Conservation (phyloP, 92 coral and sea anemone genomes). For the Umimayanthus chanpuru region DNA sequence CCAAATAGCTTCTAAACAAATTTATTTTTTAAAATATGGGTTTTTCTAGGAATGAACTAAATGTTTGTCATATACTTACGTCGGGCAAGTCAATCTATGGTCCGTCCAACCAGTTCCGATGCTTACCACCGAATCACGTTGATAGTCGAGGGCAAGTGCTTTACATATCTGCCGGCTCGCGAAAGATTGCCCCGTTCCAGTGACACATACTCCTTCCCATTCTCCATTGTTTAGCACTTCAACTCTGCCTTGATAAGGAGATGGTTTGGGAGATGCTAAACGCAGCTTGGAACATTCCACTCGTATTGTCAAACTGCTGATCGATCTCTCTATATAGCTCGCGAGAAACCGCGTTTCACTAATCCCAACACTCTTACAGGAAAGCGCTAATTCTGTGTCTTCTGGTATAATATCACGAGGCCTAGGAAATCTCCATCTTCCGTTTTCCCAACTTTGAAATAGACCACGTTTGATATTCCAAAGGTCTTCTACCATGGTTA, state of each 20-base stretch:
- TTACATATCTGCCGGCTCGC: neutral
- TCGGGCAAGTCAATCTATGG: neutral
- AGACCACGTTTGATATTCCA: slow-evolving; percentile 14
- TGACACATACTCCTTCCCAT: slow-evolving; percentile 44
- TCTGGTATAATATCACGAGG: neutral
- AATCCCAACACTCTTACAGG: neutral
- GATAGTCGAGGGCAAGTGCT: neutral
- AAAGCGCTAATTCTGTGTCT: neutral
- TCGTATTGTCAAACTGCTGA: neutral
- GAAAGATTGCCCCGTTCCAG: neutral
- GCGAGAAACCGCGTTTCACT: neutral
- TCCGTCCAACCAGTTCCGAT: slow-evolving; percentile 25
- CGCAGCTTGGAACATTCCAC: slow-evolving; percentile 43
- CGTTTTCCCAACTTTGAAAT: slow-evolving; percentile 37
- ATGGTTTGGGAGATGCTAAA: slow-evolving; percentile 17
- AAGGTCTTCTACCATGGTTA: neutral
- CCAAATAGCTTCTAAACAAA: too few species aligned
- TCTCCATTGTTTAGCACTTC: slow-evolving; percentile 28
- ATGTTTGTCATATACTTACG: too few species aligned
- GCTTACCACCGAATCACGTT: slow-evolving; percentile 19
- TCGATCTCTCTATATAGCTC: too few species aligned
- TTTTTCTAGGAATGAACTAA: too few species aligned
- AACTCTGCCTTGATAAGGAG: slow-evolving; percentile 40
- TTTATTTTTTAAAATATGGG: too few species aligned
- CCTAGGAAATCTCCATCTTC: slow-evolving; percentile 5